Evolutionary conservation across 92 coral and sea anemone genomes (phyloP).

Genomic region (Phenganax stokvisi): DNA sequence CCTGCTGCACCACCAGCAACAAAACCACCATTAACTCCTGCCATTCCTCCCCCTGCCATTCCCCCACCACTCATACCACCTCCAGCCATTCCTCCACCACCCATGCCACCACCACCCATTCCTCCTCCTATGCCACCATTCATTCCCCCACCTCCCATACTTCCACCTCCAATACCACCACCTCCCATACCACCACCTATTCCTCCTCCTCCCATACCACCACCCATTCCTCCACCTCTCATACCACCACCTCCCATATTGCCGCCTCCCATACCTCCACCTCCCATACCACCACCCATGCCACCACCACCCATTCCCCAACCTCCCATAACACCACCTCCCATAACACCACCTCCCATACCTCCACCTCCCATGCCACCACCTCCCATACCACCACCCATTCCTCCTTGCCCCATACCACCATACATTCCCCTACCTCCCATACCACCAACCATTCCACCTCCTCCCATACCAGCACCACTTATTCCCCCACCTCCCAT

Average conservation of each 20-base stretch:
- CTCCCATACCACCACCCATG: constrained; percentile 32
- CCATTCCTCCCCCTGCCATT: constrained; percentile 3
- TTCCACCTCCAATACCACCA: background rate
- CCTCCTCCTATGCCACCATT: constrained; percentile 7
- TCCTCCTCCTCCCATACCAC: constrained; percentile 10
- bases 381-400: constrained; percentile 13
- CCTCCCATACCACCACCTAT: background rate
- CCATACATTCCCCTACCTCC: background rate
- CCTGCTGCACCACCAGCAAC: constrained; percentile 14
- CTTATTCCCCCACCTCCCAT: background rate
- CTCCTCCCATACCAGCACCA: background rate
- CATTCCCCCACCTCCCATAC: background rate
- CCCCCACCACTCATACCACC: background rate
- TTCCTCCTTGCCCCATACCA: constrained; percentile 9
- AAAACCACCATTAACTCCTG: constrained; percentile 1
- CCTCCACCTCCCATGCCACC: constrained; percentile 33
- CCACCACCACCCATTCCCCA: constrained; percentile 29
- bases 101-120: constrained; percentile 11
- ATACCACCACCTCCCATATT: constrained; percentile 16
- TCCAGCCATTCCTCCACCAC: constrained; percentile 1
- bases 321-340: constrained; percentile 30
- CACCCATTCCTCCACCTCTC: constrained; percentile 28
- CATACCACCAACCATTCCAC: background rate
- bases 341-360: background rate
- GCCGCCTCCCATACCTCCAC: constrained; percentile 20